Base-by-base conservation (phyloP, 2,888 invertebrate genomes). In the Acleris sparsana region DNA sequence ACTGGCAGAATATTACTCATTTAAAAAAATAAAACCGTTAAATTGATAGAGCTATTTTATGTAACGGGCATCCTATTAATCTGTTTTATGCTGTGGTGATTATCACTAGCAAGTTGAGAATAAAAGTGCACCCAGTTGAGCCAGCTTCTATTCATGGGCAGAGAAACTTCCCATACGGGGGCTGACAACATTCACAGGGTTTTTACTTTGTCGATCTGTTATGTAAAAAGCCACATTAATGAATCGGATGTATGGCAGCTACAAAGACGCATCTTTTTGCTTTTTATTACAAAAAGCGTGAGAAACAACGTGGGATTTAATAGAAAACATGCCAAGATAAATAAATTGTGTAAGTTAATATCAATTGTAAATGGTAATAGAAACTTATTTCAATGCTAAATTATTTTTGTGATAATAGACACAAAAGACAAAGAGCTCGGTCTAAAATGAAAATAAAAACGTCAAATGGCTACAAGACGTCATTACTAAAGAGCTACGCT, bases 281-380 rank as follows among this genome's bases (percentile, higher is more conserved):
- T 56, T 64, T 70, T 75, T 69, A 68, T 59, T 63, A 62, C 71
- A 72, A 76, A 74, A 75, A 72, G 71, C 75, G 76, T 79, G 79
- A 72, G 79, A 57, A 57, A n/a, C 17, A 17, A 79, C 39, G 43
- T 55, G 70, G 62, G 60, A 71, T 70, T 55, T 33, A 56, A 33
- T 48, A 56, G 56, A 44, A 65, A 53, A 53, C 46, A 53, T 51
- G 55, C 20, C 33, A 52, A 53, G 46, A 52, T 61, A 33, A 29
- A 20, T 51, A 51, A 44, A 57, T 66, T 62, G 56, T 66, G 17
- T n/a, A n/a, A n/a, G n/a, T 46, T 57, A 53, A 57, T 48, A 51
- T 17, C 20, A n/a, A 60, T 49, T 39, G 66, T 39, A 62, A 44
- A 16, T 3, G 13, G 5, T 44, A 16, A 57, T 57, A 62, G 56